Conservation (phyloP, 2,113 vertebrate species). For the Nycticebus coucang region DNA sequence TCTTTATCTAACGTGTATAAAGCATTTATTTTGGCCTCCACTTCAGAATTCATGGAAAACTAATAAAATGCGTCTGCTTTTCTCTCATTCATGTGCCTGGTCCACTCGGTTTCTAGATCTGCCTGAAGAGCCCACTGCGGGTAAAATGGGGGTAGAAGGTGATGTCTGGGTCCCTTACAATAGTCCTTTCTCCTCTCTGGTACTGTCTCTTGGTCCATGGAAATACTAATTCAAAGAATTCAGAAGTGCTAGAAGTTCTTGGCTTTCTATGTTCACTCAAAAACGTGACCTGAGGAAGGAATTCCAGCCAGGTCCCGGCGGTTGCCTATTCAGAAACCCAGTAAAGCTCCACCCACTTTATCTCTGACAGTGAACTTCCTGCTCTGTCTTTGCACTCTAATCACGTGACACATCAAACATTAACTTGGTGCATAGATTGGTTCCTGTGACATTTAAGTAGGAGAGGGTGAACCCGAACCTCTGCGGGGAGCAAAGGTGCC, state of each 20-base stretch:
- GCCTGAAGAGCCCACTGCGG: too few relatives aligned
- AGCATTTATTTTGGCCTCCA: too few relatives aligned
- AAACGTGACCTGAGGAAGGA: neutral
- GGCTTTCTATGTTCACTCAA: neutral
- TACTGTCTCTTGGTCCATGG: neutral
- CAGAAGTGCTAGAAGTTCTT: neutral
- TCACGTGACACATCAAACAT: constrained; percentile 48
- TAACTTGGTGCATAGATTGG: constrained; percentile 5
- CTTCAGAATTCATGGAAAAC: too few relatives aligned
- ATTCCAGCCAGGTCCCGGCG: neutral
- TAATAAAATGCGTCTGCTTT: too few relatives aligned
- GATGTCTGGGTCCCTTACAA: too few relatives aligned
- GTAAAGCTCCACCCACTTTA: neutral
- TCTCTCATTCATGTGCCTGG: too few relatives aligned
- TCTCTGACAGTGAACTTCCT: neutral
- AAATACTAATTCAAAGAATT: neutral
- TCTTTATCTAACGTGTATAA: too few relatives aligned
- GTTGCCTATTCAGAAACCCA: neutral
- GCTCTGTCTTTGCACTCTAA: too few relatives aligned
- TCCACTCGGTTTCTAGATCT: too few relatives aligned
- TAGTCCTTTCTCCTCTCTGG: neutral
- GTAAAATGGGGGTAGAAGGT: too few relatives aligned
- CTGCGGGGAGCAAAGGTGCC: neutral
- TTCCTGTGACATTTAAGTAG: neutral
- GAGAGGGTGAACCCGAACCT: neutral